These are phyloP conservation scores for Dendrolimus houi DNA, from an alignment of 2,888 invertebrate species.

Conservation along the genomic window DNA sequence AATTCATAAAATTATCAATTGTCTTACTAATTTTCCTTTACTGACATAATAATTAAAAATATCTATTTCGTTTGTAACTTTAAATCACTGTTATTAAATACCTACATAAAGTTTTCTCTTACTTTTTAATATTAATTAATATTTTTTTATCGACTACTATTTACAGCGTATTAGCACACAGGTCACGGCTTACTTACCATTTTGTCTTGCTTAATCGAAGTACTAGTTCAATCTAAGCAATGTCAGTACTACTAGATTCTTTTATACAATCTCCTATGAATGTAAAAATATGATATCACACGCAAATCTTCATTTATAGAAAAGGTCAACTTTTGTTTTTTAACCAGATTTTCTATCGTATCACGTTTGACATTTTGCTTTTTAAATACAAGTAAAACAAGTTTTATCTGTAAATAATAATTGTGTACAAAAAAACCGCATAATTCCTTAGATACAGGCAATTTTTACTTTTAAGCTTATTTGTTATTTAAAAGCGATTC, in stretches of 20 bases:
- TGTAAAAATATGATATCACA: slow-evolving; percentile 19
- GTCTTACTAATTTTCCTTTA: no score
- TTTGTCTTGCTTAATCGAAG: slow-evolving; percentile 24
- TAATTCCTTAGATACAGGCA: no score
- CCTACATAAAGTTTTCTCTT: no score
- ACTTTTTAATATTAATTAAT: no score
- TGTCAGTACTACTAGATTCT: slow-evolving; percentile 13
- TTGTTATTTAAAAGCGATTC: no score
- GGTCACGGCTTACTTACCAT: slow-evolving; percentile 27
- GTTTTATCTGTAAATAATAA: slow-evolving; percentile 11
- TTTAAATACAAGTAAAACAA: slow-evolving; percentile 6
- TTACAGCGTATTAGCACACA: not conserved
- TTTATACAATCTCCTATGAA: slow-evolving; percentile 25
- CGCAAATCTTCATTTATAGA: slow-evolving; percentile 12
- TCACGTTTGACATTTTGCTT: slow-evolving; percentile 26
- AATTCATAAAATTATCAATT: no score
- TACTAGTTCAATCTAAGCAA: slow-evolving; percentile 21
- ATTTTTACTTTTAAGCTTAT: no score
- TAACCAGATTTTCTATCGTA: slow-evolving; percentile 2
- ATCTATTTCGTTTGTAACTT: no score
- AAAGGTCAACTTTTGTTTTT: slow-evolving; percentile 30
- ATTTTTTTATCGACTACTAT: no score
- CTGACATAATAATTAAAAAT: no score
- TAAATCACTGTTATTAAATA: no score
- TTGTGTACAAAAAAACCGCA: not conserved